phyloP scores from a whole-genome alignment of 2,113 vertebrate species.

The Raja brachyura region DNA sequence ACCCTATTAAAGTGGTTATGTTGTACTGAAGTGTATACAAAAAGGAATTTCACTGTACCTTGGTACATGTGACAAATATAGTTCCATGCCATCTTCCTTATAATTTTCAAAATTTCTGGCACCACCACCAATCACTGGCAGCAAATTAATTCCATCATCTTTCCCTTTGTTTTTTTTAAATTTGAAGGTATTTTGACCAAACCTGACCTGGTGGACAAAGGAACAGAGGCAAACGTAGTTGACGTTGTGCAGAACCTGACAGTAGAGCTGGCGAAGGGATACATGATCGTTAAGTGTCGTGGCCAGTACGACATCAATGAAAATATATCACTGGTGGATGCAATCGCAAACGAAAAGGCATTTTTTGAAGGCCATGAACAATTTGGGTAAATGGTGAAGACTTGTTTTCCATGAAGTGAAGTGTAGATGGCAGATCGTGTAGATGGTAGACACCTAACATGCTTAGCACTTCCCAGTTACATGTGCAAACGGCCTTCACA shows the following conservation, averaged over 20 bases:
- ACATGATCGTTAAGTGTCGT: slow-evolving; percentile 80
- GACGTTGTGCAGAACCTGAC: slow-evolving; percentile 63
- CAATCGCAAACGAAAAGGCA: slow-evolving; percentile 58
- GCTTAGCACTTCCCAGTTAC: no score
- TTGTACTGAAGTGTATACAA: no score
- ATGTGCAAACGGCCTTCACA: no score
- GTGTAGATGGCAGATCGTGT: no score
- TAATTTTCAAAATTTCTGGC: no score
- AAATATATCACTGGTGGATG: slow-evolving; percentile 57
- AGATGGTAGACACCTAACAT: no score
- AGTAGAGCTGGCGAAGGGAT: slow-evolving; percentile 73
- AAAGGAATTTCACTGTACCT: no score
- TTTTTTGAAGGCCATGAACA: slow-evolving; percentile 67
- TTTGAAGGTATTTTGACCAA: slow-evolving; percentile 78
- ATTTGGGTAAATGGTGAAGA: slow-evolving; percentile 58
- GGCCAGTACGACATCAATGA: slow-evolving; percentile 69
- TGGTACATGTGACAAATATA: no score
- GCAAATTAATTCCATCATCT: neutral
- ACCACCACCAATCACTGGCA: neutral
- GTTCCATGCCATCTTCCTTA: no score
- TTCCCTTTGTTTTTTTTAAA: neutral
- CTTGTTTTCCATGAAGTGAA: neutral
- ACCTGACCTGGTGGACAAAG: slow-evolving; percentile 77
- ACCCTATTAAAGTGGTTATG: no score
- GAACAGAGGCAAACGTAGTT: slow-evolving; percentile 62